These are phyloP conservation scores for Catocala fraxini DNA, from an alignment of 2,888 invertebrate species.

Conservation along the genomic window DNA sequence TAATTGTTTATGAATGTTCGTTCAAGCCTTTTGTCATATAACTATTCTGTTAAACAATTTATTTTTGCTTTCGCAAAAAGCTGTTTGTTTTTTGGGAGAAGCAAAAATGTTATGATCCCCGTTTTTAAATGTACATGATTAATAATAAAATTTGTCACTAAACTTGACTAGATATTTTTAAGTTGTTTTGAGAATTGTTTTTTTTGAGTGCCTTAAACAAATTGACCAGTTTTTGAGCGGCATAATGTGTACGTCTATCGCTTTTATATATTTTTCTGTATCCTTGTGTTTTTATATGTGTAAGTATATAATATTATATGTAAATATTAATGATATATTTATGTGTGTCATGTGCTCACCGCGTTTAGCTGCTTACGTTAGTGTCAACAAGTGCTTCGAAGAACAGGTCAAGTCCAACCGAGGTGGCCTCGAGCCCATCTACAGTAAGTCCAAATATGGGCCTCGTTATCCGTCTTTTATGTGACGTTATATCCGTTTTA, in stretches of 20 bases:
- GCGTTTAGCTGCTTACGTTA: slow-evolving; percentile 78
- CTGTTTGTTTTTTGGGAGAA: slow-evolving; percentile 4
- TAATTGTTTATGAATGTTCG: slow-evolving; percentile 15
- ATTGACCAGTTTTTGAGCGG: slow-evolving; percentile 26
- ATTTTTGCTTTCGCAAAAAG: slow-evolving; percentile 4
- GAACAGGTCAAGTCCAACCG: slow-evolving; percentile 60
- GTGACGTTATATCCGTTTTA: slow-evolving; percentile 31
- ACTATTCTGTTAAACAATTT: not conserved
- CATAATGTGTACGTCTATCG: slow-evolving; percentile 24
- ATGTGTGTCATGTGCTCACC: slow-evolving; percentile 67
- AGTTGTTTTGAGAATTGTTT: not conserved
- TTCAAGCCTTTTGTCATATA: slow-evolving; percentile 6
- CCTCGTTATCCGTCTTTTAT: slow-evolving; percentile 33
- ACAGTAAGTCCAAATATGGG: slow-evolving; percentile 68
- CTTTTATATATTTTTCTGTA: slow-evolving; percentile 23
- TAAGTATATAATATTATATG: slow-evolving; percentile 35
- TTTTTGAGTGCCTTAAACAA: not conserved
- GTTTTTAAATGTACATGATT: not conserved
- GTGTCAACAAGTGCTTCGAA: slow-evolving; percentile 71
- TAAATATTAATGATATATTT: slow-evolving; percentile 56
- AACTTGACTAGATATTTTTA: slow-evolving; percentile 10
- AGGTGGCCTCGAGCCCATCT: slow-evolving; percentile 62
- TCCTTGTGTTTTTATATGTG: slow-evolving; percentile 5
- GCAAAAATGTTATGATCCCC: slow-evolving; percentile 2
- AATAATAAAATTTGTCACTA: slow-evolving; percentile 24